These are phyloP conservation scores for Volucella bombylans DNA, from an alignment of 2,888 invertebrate genomes.

Conservation along the genomic window DNA sequence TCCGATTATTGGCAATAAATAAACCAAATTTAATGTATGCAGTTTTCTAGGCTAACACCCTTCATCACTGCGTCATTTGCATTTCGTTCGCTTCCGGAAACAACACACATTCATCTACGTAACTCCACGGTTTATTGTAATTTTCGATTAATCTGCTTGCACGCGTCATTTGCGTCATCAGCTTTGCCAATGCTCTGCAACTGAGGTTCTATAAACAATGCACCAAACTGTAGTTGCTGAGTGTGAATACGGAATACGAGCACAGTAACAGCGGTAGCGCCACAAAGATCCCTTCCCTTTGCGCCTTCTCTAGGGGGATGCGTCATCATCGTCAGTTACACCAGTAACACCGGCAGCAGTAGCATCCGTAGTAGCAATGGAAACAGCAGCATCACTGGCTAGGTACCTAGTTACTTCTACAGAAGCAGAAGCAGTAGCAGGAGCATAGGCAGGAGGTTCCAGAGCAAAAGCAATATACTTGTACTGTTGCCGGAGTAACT, in stretches of 20 bases:
- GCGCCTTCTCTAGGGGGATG: slow-evolving; percentile 22
- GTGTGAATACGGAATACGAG: slow-evolving; percentile 20
- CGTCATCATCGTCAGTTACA: slow-evolving; percentile 50
- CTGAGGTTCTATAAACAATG: slow-evolving; percentile 70
- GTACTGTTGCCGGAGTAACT: slow-evolving; percentile 56
- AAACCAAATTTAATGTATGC: slow-evolving; percentile 52
- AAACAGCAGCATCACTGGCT: background rate
- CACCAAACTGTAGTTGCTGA: slow-evolving; percentile 58
- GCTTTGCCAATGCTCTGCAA: slow-evolving; percentile 63
- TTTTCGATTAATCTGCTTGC: slow-evolving; percentile 73
- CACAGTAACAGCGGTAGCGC: background rate
- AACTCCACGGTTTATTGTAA: slow-evolving; percentile 70
- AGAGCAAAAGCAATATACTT: slow-evolving; percentile 44
- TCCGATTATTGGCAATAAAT: slow-evolving; percentile 59
- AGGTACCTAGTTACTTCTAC: background rate
- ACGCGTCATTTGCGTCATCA: slow-evolving; percentile 73
- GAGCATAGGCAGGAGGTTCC: background rate
- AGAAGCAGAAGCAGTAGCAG: background rate
- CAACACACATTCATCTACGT: slow-evolving; percentile 44
- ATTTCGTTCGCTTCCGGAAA: slow-evolving; percentile 13
- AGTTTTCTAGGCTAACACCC: slow-evolving; percentile 22
- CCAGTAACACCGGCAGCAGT: slow-evolving; percentile 34
- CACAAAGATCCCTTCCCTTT: background rate
- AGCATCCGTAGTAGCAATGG: background rate
- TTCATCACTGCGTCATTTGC: slow-evolving; percentile 31